These are phyloP conservation scores for Lepidotrigona ventralis DNA, from an alignment of 1,140 invertebrate genomes.

Conservation along the genomic window DNA sequence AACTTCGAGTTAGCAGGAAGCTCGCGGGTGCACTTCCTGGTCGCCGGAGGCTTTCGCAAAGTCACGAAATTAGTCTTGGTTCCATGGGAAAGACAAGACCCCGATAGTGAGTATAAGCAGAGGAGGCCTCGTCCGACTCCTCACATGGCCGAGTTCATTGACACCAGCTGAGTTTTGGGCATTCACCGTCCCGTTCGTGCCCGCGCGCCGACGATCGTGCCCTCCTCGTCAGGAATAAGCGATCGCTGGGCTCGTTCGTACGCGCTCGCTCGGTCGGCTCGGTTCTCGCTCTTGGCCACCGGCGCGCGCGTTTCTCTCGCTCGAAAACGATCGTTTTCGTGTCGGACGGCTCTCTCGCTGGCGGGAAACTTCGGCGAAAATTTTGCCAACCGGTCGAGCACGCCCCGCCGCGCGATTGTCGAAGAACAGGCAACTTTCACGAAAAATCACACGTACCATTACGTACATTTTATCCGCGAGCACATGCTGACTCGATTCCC, in stretches of 20 bases:
- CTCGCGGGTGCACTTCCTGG: neutral
- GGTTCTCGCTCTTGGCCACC: conserved; percentile 36
- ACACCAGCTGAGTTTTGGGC: conserved; percentile 79
- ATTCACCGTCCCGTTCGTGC: conserved; percentile 74
- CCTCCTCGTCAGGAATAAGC: conserved; percentile 61
- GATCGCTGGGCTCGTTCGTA: conserved; percentile 44
- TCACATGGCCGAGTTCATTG: conserved; percentile 80
- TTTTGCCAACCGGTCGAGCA: neutral
- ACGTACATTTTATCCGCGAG: conserved; percentile 12
- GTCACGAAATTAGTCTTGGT: conserved; percentile 79
- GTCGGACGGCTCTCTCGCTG: neutral
- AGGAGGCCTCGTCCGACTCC: conserved; percentile 69
- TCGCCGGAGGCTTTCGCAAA: conserved; percentile 68
- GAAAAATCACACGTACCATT: conserved; percentile 10
- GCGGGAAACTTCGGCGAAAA: conserved; percentile 26
- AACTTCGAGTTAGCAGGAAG: neutral
- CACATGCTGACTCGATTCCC: neutral
- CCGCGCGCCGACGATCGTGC: conserved; percentile 45
- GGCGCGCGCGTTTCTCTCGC: conserved; percentile 26
- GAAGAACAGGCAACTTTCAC: neutral
- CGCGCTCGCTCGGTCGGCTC: conserved; percentile 42
- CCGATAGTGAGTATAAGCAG: conserved; percentile 75
- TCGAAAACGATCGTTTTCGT: conserved; percentile 44
- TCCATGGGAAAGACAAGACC: conserved; percentile 81
- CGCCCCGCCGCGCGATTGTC: neutral